Base-by-base conservation (phyloP, 2,888 invertebrate genomes). In the Lycocerus yunnanus region DNA sequence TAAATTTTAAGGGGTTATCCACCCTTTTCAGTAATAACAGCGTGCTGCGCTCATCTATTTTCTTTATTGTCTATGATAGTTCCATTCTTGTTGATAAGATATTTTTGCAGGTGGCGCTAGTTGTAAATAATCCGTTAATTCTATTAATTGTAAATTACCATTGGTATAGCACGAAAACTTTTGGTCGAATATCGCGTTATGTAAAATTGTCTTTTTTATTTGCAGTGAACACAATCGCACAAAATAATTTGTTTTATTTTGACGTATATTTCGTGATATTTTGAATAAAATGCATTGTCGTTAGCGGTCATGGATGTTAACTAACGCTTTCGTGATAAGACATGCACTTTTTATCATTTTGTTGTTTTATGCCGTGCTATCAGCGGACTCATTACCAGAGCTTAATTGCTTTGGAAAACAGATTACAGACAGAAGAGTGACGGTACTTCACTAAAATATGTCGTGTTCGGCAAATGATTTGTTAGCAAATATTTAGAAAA, bases 321-420 rank as follows among this genome's bases (percentile, higher is more conserved):
- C 69, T 74, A 69, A 73, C 73, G 76, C 69, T 71, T 71, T 74
- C 75, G 78, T 60, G 78, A 78, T 78, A 78, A 73, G 72, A 76
- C 78, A 77, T 77, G 78, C 74, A 76, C 76, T 78, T 76, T 76
- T 76, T 78, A 78, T 78, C 78, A 72, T 76, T 76, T 71, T 76
- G 74, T 76, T 78, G 76, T 74, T 78, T 74, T 71, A 75, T 75
- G 75, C 73, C 72, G 70, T 71, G 58, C 66, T 76, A 77, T 73
- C 73, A 76, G 73, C 59, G 73, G 68, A 71, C 76, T 71, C 74
- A 78, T 78, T 78, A 78, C 73, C 70, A 72, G 67, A 20, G 73
- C 71, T 78, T 78, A 76, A 74, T 78, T 76, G 76, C 74, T 74
- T 76, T 76, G 71, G 68, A 76, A 77, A 74, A 78, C 70, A 78